Percentiles rank a stretch among this genome's conserved stretches.
These are phyloP conservation scores for Steatocranus sp. DNA, from an alignment of 2,797 vertebrate genomes.

Conservation along the genomic window DNA sequence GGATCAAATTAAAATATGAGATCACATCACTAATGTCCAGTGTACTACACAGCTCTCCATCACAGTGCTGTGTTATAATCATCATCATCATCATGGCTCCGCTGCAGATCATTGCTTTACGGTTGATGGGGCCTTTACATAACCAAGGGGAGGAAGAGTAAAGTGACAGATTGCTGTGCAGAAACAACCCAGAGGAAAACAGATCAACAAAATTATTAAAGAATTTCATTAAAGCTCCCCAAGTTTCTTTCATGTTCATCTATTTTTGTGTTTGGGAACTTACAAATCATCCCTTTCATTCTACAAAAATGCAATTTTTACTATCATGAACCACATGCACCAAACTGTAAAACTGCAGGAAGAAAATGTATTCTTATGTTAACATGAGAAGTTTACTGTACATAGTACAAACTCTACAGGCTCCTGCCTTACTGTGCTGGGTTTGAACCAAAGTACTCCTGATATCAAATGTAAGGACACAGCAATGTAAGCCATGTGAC, in stretches of 20 bases:
- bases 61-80: neutral
- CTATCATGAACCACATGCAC: neutral
- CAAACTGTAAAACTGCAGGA: neutral
- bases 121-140: neutral
- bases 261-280: neutral
- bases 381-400: neutral
- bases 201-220: neutral
- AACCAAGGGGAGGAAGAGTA: neutral
- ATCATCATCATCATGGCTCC: neutral
- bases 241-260: neutral
- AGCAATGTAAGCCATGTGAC: neutral
- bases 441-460: neutral
- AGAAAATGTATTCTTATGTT: neutral
- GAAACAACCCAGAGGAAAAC: neutral
- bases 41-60: neutral
- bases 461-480: neutral
- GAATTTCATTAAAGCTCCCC: neutral
- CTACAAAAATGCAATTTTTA: neutral
- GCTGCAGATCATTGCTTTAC: neutral
- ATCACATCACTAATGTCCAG: neutral
- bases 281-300: neutral
- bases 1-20: slow-evolving; percentile 1
- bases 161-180: neutral
- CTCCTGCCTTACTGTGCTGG: neutral
- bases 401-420: neutral